phyloP scores from a whole-genome alignment of 2,113 vertebrate species.

The human region GRCh38 chr12:48181501-48182000 shows the following conservation, averaged over 20 bases:
- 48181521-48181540: not conserved
- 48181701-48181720: not conserved
- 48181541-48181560: not conserved
- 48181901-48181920: not conserved
- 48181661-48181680: not conserved
- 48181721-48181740: not conserved
- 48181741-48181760: not conserved
- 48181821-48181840: not conserved
- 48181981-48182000: slow-evolving; percentile 25
- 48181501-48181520: not conserved
- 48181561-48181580: not conserved
- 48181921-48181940: not conserved
- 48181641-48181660: not conserved
- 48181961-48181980: not conserved
- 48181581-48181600: not conserved
- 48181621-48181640: not conserved
- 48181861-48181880: not conserved
- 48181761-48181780: not conserved
- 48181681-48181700: not conserved
- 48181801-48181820: not conserved
- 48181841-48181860: not conserved
- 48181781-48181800: not conserved
- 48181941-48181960: not conserved
- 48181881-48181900: not conserved
- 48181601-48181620: not conserved